Evolutionary conservation across 1,140 invertebrate genomes (phyloP), one percentile per base, ranked within the genome.

Genomic region (Lordiphosa collinella): DNA sequence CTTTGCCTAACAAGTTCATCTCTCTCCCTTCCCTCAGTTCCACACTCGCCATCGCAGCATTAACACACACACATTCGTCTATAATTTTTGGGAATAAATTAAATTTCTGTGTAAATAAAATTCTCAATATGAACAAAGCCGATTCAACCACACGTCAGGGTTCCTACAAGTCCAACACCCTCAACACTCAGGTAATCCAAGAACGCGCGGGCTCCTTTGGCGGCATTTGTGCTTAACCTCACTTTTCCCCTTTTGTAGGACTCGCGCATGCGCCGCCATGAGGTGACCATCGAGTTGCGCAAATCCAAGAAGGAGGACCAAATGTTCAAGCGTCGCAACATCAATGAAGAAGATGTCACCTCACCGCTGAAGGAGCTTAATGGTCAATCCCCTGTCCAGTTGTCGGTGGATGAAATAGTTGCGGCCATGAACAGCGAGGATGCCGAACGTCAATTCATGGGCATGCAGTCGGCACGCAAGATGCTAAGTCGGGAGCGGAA

Each of bases 231-330:
- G 29, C 3, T n/a, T 76, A 76, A 76, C 72, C 72, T 76, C 52
- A 71, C 41, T 49, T 54, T 38, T 10, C 22, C 14, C 14, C 37
- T 22, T 46, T 8, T 37, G 16, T 73, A 97, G 95, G 96, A 97
- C 71, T 93, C 98, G 88, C 93, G 98, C 52, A 92, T 96, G 66
- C 93, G 96, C 56, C 92, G 98, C 57, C 94, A 92, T 74, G 97
- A 99, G 89, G 92, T 96, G 13, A 95, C 93, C 6, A 93, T 99
- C 8, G 95, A 98, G 71, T 90, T 99, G 5, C 91, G 98, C 10
- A 99, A 99, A 91, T 94, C 94, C 4, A 95, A 96, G 37, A 96
- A 98, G 86, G 97, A 99, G 90, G 97, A 99, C 76, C 96, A 98
- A 82, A 90, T 99, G n/a, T 91, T 95, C 1, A 99, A 99, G 90